phyloP scores from a whole-genome alignment of 2,888 invertebrate species.

The Mylabris sibirica region DNA sequence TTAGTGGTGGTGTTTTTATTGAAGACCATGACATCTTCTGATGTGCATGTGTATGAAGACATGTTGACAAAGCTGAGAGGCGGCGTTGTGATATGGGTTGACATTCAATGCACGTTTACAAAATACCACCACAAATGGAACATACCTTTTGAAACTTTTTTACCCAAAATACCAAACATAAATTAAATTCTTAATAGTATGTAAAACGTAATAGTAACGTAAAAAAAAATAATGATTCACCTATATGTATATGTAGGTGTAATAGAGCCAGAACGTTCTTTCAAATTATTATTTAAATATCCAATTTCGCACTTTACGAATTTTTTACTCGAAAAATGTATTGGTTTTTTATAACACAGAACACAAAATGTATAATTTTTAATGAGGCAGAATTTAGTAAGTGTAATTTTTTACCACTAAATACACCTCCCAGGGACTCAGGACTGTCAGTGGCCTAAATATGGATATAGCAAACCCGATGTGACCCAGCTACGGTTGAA shows the following conservation, averaged over 20 bases:
- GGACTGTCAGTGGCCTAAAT: no score
- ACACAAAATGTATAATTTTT: no score
- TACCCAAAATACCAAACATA: not conserved
- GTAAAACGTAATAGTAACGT: not conserved
- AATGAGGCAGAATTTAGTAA: no score
- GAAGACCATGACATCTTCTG: slow-evolving; percentile 3
- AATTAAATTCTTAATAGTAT: not conserved
- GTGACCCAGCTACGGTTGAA: no score
- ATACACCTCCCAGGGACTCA: no score
- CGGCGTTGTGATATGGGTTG: slow-evolving; percentile 25
- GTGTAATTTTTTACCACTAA: not conserved
- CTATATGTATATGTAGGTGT: not conserved
- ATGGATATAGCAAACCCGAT: no score
- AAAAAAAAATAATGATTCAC: not conserved
- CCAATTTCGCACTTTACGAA: no score
- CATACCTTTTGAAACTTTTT: not conserved
- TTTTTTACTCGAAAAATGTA: no score
- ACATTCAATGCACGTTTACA: slow-evolving; percentile 15
- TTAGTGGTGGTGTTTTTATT: not conserved
- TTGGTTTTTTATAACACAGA: no score
- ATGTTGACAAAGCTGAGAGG: slow-evolving; percentile 23
- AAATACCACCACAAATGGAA: not conserved
- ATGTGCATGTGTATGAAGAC: slow-evolving; percentile 2
- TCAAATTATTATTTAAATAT: no score
- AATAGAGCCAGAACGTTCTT: no score